These are phyloP conservation scores for Malurus alboscapulatus DNA, from an alignment of 2,113 vertebrate genomes.

Conservation along the genomic window DNA sequence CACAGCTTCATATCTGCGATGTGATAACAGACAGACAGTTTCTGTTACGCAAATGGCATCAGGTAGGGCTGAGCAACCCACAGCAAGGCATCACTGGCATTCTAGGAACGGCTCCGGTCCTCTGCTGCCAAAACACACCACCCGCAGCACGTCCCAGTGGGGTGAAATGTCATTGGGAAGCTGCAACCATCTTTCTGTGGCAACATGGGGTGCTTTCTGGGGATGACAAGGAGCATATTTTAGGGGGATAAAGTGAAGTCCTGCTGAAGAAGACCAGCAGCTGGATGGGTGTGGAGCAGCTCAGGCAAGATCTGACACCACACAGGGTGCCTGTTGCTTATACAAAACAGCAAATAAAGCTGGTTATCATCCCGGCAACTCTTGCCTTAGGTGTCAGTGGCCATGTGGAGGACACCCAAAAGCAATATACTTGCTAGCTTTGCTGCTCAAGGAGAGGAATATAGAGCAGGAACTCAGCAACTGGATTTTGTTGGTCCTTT, in stretches of 20 bases:
- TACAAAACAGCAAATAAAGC: conserved; percentile 13
- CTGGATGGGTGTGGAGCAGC: neutral
- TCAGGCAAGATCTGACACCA: neutral
- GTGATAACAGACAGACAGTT: conserved; percentile 28
- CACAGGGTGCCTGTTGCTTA: neutral
- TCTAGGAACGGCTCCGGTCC: neutral
- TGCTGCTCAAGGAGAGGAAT: neutral
- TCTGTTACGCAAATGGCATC: neutral
- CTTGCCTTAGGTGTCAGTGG: conserved; percentile 14
- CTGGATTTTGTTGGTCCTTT: neutral
- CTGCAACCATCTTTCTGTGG: neutral
- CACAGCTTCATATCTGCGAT: neutral
- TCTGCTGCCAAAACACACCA: neutral
- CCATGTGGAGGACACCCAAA: conserved; percentile 8
- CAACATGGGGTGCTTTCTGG: accelerated
- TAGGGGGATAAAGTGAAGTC: neutral
- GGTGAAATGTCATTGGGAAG: accelerated
- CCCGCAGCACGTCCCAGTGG: accelerated
- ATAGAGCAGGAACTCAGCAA: neutral
- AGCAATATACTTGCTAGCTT: neutral
- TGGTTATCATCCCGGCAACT: conserved; percentile 8
- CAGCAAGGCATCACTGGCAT: neutral
- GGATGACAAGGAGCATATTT: neutral
- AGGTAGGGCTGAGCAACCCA: neutral
- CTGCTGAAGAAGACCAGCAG: neutral